Percentiles rank a stretch among this genome's conserved stretches.
Conservation (phyloP, 2,888 invertebrate species). For the Aethes cnicana region DNA sequence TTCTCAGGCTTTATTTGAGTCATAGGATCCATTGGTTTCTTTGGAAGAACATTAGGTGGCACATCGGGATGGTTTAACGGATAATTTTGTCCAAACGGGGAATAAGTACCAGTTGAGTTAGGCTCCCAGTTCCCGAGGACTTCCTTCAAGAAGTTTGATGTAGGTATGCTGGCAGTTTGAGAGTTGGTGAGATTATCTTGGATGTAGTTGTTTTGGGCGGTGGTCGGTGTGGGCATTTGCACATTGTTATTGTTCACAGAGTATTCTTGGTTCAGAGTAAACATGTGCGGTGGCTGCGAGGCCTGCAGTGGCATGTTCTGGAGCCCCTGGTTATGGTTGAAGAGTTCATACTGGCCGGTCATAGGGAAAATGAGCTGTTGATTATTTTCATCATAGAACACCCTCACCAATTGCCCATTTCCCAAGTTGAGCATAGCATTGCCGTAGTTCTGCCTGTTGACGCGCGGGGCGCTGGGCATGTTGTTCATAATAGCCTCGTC, state of each 20-base stretch:
- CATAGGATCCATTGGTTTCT: constrained; percentile 55
- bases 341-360: constrained; percentile 74
- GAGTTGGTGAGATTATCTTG: constrained; percentile 52
- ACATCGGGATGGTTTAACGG: constrained; percentile 77
- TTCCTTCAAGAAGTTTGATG: constrained; percentile 85
- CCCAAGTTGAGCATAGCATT: constrained; percentile 74
- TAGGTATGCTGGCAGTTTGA: constrained; percentile 51
- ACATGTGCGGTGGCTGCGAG: constrained; percentile 60
- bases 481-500: constrained; percentile 63
- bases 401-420: constrained; percentile 71
- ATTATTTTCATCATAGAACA: constrained; percentile 74
- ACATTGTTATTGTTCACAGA: constrained; percentile 55
- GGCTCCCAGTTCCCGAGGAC: constrained; percentile 88
- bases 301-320: constrained; percentile 62
- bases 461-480: constrained; percentile 53
- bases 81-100: constrained; percentile 86
- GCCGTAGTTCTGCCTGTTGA: constrained; percentile 64
- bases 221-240: constrained; percentile 48
- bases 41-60: constrained; percentile 59
- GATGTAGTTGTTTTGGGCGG: constrained; percentile 48
- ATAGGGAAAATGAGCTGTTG: constrained; percentile 74
- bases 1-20: constrained; percentile 56
- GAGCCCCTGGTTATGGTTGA: constrained; percentile 65
- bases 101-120: constrained; percentile 87
- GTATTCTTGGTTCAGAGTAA: constrained; percentile 70